Base-by-base conservation (phyloP, 1,140 invertebrate genomes). In the Sinella curviseta region DNA sequence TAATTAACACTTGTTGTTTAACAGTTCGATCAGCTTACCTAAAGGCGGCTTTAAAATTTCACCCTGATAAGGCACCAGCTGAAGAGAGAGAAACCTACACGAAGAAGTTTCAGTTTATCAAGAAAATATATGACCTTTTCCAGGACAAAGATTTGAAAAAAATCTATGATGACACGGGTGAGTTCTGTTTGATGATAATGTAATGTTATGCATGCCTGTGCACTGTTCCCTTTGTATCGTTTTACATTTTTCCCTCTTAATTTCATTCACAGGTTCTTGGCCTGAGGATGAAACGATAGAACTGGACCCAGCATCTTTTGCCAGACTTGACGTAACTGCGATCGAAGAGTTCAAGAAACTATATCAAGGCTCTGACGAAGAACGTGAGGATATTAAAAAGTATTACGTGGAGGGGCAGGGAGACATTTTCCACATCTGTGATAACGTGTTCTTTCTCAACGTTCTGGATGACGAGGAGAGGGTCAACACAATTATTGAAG, bases 331-430 rank as follows among this genome's bases (percentile, higher is more conserved):
- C 39, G 57, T 34, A 35, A 70, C 48, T 20, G 70, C 73, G 1
- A 48, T 82, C 34, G n/a, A 31, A n/a, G 79, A 80, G 24, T 82
- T 82, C 77, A 76, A 80, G 39, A 80, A 78, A 28, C 12, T 28
- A 8, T 82, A 34, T 14, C n/a, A 54, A 80, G 81, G 79, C 1
- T 82, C 81, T 0, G 81, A 82, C 1, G 81, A 82, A 74, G 81
- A 82, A 39, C 77, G 57, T 0, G 24, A 73, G 17, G 79, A 82
- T 24, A 77, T 82, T 24, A 80, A 80, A 33, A 54, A 48, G 0
- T 48, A 78, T 28, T 82, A 82, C 35, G 60, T 28, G 14, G 79
- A 80, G 54, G 73, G 74, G 3, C 31, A 82, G 57, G 81, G 81
- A 1, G 60, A 80, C 35, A 65, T 82, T 28, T 74, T 78, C 35